Percentiles rank a stretch among this genome's conserved stretches.
phyloP scores from a whole-genome alignment of 1,140 invertebrate species.

The Plutomurus gul region DNA sequence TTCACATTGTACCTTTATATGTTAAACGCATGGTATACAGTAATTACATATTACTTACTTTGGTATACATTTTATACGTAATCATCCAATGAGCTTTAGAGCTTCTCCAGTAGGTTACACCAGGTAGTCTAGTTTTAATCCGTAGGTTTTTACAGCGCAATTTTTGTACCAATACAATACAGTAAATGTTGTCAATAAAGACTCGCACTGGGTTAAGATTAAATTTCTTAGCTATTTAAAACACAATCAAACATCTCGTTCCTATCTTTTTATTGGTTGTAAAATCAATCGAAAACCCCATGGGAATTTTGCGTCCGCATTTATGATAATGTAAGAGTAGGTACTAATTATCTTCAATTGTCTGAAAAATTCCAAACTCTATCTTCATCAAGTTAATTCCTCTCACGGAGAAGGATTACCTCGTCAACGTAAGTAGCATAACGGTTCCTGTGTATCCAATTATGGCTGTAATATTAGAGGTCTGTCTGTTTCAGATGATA shows the following conservation, averaged over 20 bases:
- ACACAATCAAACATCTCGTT: background rate
- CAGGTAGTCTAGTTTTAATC: background rate
- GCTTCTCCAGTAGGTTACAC: constrained; percentile 9
- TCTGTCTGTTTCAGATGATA: background rate
- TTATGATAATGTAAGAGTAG: no score
- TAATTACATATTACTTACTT: background rate
- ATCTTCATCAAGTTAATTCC: no score
- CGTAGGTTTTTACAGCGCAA: constrained; percentile 12
- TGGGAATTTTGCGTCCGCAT: no score
- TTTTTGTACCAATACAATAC: constrained; percentile 2
- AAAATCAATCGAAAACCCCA: no score
- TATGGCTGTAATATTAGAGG: no score
- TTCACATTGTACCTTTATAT: background rate
- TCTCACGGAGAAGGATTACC: background rate
- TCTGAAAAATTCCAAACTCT: no score
- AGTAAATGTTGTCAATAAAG: constrained; percentile 15
- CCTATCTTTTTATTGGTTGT: background rate
- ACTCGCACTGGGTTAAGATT: constrained; percentile 19
- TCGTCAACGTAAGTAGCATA: no score
- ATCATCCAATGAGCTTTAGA: background rate
- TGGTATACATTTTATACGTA: background rate
- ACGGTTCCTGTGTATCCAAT: no score
- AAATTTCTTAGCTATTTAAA: constrained; percentile 25
- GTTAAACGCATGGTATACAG: background rate
- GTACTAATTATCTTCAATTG: no score